A percentile compares a stretch with the other conserved stretches of the same genome.
phyloP scores from a whole-genome alignment of 2,888 invertebrate genomes.

The Agrotis puta region DNA sequence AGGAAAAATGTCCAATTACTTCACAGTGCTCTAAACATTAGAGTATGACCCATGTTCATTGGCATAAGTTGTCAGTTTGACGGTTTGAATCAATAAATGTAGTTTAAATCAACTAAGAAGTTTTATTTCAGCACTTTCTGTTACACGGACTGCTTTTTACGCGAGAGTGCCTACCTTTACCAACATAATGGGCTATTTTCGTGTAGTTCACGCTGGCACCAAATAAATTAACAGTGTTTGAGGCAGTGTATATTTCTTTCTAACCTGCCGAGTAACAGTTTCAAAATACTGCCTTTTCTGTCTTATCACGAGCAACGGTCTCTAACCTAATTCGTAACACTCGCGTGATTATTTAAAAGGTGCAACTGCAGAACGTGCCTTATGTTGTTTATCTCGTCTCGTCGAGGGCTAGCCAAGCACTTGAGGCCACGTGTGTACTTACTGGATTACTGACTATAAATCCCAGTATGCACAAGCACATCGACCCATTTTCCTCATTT shows the following conservation, averaged over 20 bases:
- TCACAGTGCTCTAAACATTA: neutral
- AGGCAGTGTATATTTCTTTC: neutral
- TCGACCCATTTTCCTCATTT: slow-evolving; percentile 12
- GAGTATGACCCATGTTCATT: too few species aligned
- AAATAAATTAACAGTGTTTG: neutral
- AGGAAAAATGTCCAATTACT: slow-evolving; percentile 5
- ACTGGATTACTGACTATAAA: slow-evolving; percentile 19
- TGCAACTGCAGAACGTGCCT: slow-evolving; percentile 7
- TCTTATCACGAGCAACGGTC: neutral
- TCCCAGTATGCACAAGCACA: slow-evolving; percentile 12
- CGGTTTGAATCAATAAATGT: too few species aligned
- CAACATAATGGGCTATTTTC: neutral
- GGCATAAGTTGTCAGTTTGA: too few species aligned
- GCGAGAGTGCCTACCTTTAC: neutral
- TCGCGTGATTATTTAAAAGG: slow-evolving; percentile 15
- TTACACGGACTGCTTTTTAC: too few species aligned
- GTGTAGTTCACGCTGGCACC: neutral
- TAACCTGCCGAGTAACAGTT: neutral
- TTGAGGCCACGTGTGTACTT: slow-evolving; percentile 36
- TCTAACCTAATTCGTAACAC: slow-evolving; percentile 8
- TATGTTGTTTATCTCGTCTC: slow-evolving; percentile 28
- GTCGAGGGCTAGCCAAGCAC: slow-evolving; percentile 19
- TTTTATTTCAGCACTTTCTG: too few species aligned
- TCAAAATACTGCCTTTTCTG: neutral
- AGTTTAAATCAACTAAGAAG: too few species aligned